Percentiles rank a stretch among this genome's conserved stretches.
Evolutionary conservation across 2,113 vertebrate genomes (phyloP).

Genomic region (Gopherus flavomarginatus): DNA sequence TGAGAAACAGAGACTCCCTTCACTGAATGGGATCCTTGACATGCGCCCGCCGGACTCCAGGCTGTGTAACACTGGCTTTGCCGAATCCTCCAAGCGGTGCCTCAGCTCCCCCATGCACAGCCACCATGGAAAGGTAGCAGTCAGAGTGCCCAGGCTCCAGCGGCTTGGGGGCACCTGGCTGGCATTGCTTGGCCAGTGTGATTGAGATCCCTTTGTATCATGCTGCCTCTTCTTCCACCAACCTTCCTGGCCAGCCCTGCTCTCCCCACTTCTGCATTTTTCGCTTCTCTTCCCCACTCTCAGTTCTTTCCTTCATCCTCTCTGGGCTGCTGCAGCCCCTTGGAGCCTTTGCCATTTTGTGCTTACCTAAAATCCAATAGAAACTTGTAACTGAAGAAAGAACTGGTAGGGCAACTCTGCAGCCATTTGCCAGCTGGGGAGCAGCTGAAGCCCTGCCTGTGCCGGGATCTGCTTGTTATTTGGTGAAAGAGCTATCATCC

Average conservation of each 20-base stretch:
- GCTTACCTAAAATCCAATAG: not conserved
- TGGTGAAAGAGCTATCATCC: too few species aligned
- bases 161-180: not conserved
- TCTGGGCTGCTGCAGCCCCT: not conserved
- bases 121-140: too few species aligned
- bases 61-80: too few species aligned
- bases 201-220: too few species aligned
- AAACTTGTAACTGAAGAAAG: not conserved
- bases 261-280: not conserved
- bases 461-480: too few species aligned
- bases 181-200: too few species aligned
- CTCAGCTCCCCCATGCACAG: too few species aligned
- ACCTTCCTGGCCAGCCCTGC: not conserved
- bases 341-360: not conserved
- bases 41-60: too few species aligned
- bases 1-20: too few species aligned
- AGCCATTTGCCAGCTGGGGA: accelerated
- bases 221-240: not conserved
- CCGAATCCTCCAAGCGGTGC: too few species aligned
- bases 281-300: not conserved
- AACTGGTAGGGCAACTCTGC: not conserved
- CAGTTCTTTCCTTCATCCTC: not conserved
- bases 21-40: too few species aligned
- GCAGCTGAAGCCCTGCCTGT: not conserved
- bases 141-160: not conserved